Conservation (phyloP, 2,888 invertebrate species). For the Euproctis similis region DNA sequence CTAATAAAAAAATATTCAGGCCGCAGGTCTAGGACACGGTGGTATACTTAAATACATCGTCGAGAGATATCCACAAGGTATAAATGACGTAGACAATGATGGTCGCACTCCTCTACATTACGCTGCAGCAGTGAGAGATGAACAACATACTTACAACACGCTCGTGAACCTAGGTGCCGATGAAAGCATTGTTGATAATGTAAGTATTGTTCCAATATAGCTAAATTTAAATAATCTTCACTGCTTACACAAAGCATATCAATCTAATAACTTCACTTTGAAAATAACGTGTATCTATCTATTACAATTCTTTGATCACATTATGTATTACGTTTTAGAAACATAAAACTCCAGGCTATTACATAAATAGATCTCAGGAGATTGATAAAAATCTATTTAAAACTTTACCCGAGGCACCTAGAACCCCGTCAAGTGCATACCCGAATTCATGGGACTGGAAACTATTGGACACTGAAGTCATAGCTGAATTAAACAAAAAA, state of each 20-base stretch:
- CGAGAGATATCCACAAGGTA: constrained; percentile 80
- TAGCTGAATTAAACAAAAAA: constrained; percentile 60
- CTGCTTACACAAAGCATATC: constrained; percentile 5
- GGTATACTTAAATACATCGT: constrained; percentile 85
- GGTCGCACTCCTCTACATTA: constrained; percentile 93
- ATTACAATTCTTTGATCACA: neutral
- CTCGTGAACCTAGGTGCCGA: constrained; percentile 89
- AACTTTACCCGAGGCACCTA: constrained; percentile 86
- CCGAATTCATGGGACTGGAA: constrained; percentile 85
- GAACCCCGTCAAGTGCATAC: constrained; percentile 82
- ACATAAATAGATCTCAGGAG: constrained; percentile 84
- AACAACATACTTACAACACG: constrained; percentile 84
- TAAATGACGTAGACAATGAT: constrained; percentile 84
- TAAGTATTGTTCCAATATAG: too few species aligned
- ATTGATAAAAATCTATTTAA: constrained; percentile 83
- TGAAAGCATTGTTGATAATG: constrained; percentile 88
- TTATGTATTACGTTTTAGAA: constrained; percentile 74
- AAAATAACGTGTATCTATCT: too few species aligned
- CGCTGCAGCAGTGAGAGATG: constrained; percentile 87
- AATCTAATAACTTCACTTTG: neutral
- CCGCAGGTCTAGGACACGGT: constrained; percentile 86
- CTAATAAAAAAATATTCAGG: constrained; percentile 65
- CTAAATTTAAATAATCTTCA: constrained; percentile 1
- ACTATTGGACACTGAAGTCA: constrained; percentile 72
- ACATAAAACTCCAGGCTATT: constrained; percentile 87